Evolutionary conservation across 64 coral and sea anemone species (phyloP).

Genomic region (Montipora foliosa): DNA sequence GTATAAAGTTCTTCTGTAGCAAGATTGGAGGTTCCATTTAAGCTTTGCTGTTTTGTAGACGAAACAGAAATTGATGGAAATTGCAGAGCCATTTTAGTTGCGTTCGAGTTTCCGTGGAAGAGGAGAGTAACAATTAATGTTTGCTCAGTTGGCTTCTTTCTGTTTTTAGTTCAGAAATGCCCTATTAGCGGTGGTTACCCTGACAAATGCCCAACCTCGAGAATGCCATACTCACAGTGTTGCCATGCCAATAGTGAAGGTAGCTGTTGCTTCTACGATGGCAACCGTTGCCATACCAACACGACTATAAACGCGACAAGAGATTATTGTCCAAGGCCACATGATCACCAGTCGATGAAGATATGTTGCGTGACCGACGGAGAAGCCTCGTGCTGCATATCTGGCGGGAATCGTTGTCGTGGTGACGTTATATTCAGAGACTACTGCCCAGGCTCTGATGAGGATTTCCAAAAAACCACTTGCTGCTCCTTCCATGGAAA

Average conservation of each 20-base stretch:
- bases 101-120: too few species aligned
- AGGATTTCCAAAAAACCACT: not conserved
- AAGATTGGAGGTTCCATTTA: too few species aligned
- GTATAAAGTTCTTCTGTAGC: too few species aligned
- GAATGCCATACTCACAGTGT: not conserved
- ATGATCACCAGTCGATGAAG: not conserved
- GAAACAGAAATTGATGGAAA: too few species aligned
- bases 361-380: not conserved
- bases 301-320: not conserved
- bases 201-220: not conserved
- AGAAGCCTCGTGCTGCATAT: slow-evolving; percentile 6
- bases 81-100: too few species aligned
- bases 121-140: too few species aligned
- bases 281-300: not conserved
- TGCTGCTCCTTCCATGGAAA: not conserved
- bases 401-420: slow-evolving; percentile 7
- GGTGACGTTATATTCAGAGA: not conserved
- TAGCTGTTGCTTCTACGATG: not conserved
- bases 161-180: not conserved
- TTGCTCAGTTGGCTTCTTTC: too few species aligned
- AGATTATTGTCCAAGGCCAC: not conserved
- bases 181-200: not conserved
- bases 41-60: too few species aligned
- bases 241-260: not conserved
- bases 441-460: not conserved